Evolutionary conservation across 2,797 vertebrate genomes (phyloP), one percentile per base, ranked within the genome.

Genomic region (Pseudomugil gertrudae): DNA sequence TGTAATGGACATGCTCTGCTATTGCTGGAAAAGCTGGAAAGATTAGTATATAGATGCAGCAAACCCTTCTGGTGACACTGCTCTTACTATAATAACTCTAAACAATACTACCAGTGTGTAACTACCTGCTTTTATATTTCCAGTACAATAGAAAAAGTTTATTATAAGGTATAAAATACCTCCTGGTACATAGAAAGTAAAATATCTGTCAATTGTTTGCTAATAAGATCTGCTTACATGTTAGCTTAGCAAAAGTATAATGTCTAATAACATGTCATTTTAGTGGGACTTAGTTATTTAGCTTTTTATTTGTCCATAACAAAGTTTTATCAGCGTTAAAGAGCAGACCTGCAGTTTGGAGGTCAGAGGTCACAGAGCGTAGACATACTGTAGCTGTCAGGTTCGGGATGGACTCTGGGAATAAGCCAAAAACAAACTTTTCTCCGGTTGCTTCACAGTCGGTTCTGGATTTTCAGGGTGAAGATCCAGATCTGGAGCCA

Each of bases 401-500:
- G 24, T 48, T 40, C 57, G 21, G 40, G 53, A 61, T 4, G 5
- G 23, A 66, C 53, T 40, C 33, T 10, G 30, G 61, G 32, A 51
- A 53, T 54, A 52, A 57, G 51, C 50, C 56, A 64, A 70, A 66
- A 76, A 63, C 69, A 76, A 33, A 10, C 50, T 48, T 7, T 19
- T 48, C 27, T 33, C 29, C 21, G 29, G n/a, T 19, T 8, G 19
- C 9, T 32, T 19, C 4, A 8, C 40, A 27, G 23, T 23, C 1
- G 19, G 51, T 61, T 48, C 29, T 69, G 50, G 64, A 62, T 56
- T 58, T 55, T 66, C 19, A 65, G 63, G 27, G 59, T 47, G 60
- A 56, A 64, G 53, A 53, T 66, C 36, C 40, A 48, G 63, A 66
- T 74, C 61, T 65, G 70, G 61, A 57, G 35, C 64, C 60, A 78